Base-by-base conservation (phyloP, 2,797 vertebrate genomes). In the Nannoperca obscura region DNA sequence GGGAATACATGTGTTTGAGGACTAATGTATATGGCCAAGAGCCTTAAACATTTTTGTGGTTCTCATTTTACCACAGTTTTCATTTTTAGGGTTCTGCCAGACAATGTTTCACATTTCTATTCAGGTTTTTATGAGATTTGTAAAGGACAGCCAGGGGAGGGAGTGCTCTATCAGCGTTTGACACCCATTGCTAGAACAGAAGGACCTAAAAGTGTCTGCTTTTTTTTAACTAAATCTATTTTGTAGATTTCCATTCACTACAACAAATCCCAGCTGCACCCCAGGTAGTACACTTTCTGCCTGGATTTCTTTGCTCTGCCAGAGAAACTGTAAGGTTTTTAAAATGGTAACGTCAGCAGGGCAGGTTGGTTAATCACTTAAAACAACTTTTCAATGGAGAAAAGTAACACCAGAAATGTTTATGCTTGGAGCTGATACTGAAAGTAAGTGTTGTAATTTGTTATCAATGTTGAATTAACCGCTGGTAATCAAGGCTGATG, bases 91-190 rank as follows among this genome's bases (percentile, higher is more conserved):
- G 68, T 67, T 71, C 22, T 65, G 52, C 69, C 65, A 82, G 64
- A 69, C 77, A 83, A 65, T 74, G 65, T 88, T 90, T 89, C 86
- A 57, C 20, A 60, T 74, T 85, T 78, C 61, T 42, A 63, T 74
- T 60, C 61, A 69, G 52, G 22, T 57, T 87, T 90, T 88, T 71
- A 76, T 66, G 62, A 76, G 62, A 61, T 77, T 61, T 83, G 58
- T 36, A 78, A 46, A 49, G 47, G 9, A 73, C 46, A 59, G 40
- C 62, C 36, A 47, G 68, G 20, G 46, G 61, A 52, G 13, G 67
- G 58, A 72, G 71, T 17, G 32, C 40, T 80, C 49, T 74, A 66
- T 70, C 70, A 81, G 60, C 17, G 15, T 76, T 75, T 77, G 63
- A 81, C 74, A 76, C 52, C 67, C 61, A 71, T 67, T 46, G 57